These are phyloP conservation scores for Lanistes nyassanus DNA, from an alignment of 1,140 invertebrate species.

Conservation along the genomic window DNA sequence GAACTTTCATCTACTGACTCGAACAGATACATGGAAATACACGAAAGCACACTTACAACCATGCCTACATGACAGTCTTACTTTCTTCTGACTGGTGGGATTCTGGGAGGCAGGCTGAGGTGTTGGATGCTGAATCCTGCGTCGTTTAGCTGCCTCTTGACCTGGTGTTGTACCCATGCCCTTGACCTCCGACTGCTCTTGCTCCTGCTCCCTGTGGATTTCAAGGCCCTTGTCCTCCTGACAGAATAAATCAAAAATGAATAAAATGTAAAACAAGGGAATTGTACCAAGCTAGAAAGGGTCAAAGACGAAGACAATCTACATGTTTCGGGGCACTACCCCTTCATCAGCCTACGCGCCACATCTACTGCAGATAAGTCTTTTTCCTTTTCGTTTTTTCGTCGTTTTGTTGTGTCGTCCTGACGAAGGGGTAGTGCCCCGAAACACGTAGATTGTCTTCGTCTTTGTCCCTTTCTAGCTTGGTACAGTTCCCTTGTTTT, in stretches of 20 bases:
- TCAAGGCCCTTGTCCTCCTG: conserved; percentile 4
- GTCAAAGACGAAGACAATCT: too few species aligned
- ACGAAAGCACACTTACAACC: not conserved
- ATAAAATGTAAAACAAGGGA: not conserved
- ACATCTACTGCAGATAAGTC: too few species aligned
- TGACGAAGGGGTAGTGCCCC: too few species aligned
- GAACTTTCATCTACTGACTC: not conserved
- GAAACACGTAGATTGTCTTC: too few species aligned
- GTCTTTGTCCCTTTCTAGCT: too few species aligned
- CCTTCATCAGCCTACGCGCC: too few species aligned
- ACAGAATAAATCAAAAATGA: not conserved
- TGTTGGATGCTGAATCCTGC: conserved; percentile 18
- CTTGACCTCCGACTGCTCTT: not conserved
- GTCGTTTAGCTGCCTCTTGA: conserved; percentile 5
- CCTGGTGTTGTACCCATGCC: conserved; percentile 7
- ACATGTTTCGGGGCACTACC: too few species aligned
- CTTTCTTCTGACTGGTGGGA: conserved; percentile 2
- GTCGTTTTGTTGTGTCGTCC: too few species aligned
- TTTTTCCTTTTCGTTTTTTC: too few species aligned
- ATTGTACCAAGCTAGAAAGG: not conserved
- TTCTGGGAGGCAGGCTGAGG: conserved; percentile 13
- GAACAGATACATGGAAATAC: not conserved
- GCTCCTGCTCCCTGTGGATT: not conserved
- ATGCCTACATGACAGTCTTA: not conserved
- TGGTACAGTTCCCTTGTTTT: too few species aligned